Base-by-base conservation (phyloP, 2,113 vertebrate species). In the Coturnix japonica region DNA sequence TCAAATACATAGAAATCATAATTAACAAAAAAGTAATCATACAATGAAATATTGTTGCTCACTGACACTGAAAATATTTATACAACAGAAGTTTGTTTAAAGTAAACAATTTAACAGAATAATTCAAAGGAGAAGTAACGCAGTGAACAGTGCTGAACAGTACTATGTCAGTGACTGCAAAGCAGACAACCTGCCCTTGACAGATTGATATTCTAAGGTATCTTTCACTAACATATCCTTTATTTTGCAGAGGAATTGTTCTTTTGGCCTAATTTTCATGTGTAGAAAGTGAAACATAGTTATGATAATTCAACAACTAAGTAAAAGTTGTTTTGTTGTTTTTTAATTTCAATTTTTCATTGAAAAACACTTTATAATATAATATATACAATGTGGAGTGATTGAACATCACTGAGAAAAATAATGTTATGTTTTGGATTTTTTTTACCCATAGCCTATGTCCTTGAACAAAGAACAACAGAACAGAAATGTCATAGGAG, bases 391-490 rank as follows among this genome's bases (percentile, higher is more conserved):
- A 67, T 19, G 54, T 43, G 6, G 13, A 94, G 72, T 56, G 20
- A 81, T 71, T 3, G 91, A 78, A 26, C 7, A 67, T 22, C 3
- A 64, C 13, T 12, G 46, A 54, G 28, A 57, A 81, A 89, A 84
- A 33, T 2, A 54, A 9, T 2, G 19, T 69, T 60, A 5, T 17
- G 14, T 64, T 81, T 84, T 53, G 8, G 8, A 35, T 41, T 60
- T 60, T 72, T 9, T 20, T n/a, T 2, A 9, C 6, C 12, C 79
- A 60, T 2, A 2, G 7, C 43, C 11, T 76, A 14, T 75, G 61
- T 28, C 76, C 90, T 97, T 97, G 87, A 96, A 90, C 35, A 88
- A 95, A 89, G 56, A 74, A 35, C 30, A 81, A 66, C 75, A 86
- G 90, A 94, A 31, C 33, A 85, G 83, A 85, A 90, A 84, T 96